These are phyloP conservation scores for Anoplophora glabripennis DNA, from an alignment of 1,140 invertebrate genomes.

Conservation along the genomic window DNA sequence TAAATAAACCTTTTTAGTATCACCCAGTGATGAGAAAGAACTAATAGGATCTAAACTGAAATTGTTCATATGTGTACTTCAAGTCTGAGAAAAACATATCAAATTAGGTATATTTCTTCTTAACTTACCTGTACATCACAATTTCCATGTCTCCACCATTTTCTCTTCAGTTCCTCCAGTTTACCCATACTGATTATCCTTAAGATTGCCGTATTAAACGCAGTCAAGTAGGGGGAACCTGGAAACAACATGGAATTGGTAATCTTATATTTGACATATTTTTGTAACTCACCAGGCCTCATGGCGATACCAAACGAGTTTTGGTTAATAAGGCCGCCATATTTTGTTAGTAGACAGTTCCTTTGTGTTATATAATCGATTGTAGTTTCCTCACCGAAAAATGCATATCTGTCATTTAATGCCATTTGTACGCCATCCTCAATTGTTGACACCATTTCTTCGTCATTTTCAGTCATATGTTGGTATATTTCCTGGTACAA, in stretches of 20 bases:
- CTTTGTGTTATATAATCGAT: conserved; percentile 81
- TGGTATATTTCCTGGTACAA: conserved; percentile 4
- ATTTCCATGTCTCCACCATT: conserved; percentile 79
- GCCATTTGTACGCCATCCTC: conserved; percentile 67
- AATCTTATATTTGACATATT: neutral
- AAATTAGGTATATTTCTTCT: too few species aligned
- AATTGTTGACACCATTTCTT: conserved; percentile 61
- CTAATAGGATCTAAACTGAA: too few species aligned
- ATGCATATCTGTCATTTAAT: conserved; percentile 58
- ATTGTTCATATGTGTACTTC: too few species aligned
- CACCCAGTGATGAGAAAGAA: too few species aligned
- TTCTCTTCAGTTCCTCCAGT: conserved; percentile 70
- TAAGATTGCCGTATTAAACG: conserved; percentile 71
- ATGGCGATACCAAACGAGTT: conserved; percentile 84
- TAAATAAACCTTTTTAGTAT: too few species aligned
- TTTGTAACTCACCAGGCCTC: conserved; percentile 54
- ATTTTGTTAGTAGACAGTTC: conserved; percentile 74
- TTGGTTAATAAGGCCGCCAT: conserved; percentile 68
- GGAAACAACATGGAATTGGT: conserved; percentile 17
- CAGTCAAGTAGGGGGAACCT: conserved; percentile 72
- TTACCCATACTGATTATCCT: conserved; percentile 75
- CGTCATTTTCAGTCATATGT: conserved; percentile 59
- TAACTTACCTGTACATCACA: too few species aligned
- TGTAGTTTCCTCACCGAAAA: conserved; percentile 83
- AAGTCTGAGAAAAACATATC: too few species aligned